phyloP scores from a whole-genome alignment of 1,140 invertebrate genomes.

The Stegodyphus mimosarum region DNA sequence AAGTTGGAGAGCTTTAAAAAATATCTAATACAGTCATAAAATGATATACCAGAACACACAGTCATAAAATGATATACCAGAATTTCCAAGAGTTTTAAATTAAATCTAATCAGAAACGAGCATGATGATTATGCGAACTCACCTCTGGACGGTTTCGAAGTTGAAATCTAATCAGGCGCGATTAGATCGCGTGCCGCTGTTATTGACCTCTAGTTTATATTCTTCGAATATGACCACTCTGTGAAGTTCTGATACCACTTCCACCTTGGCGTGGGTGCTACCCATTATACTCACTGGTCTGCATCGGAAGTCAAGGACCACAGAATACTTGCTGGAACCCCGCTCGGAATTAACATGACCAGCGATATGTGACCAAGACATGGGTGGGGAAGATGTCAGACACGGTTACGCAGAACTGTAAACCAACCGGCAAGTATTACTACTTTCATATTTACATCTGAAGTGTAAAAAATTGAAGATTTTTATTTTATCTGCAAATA shows the following conservation, averaged over 20 bases:
- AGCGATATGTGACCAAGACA: not conserved
- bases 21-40: no score
- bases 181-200: slow-evolving; percentile 18
- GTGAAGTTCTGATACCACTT: not conserved
- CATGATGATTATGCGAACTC: not conserved
- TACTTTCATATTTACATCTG: no score
- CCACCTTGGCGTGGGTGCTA: not conserved
- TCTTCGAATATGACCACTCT: not conserved
- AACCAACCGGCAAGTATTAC: no score
- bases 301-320: not conserved
- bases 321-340: not conserved
- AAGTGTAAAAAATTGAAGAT: no score
- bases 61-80: no score
- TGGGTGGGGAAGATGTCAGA: not conserved
- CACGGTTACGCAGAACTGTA: no score
- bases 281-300: slow-evolving; percentile 21
- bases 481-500: no score
- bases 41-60: no score
- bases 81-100: no score
- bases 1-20: no score
- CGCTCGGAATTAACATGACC: not conserved
- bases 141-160: not conserved
- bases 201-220: slow-evolving; percentile 18
- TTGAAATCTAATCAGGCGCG: slow-evolving; percentile 1
- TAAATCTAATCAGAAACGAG: no score